Evolutionary conservation across 1,140 invertebrate species (phyloP).

Genomic region (Lepidotrigona ventralis): DNA sequence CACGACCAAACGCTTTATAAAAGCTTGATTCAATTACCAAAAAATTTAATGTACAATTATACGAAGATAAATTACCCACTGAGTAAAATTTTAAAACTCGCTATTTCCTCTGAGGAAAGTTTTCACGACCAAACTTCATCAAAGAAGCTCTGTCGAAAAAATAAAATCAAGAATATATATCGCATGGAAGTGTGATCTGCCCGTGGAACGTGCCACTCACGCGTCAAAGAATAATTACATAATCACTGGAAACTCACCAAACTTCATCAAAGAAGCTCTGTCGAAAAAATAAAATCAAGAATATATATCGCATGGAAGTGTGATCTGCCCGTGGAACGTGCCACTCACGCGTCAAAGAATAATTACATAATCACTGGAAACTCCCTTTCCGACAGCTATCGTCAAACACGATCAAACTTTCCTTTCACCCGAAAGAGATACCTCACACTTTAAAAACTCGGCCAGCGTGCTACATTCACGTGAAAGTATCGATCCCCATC

Average conservation of each 20-base stretch:
- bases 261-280: too few species aligned
- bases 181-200: too few species aligned
- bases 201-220: too few species aligned
- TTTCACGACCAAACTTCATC: too few species aligned
- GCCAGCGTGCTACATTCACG: neutral
- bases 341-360: neutral
- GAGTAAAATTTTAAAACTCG: too few species aligned
- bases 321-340: too few species aligned
- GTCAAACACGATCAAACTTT: neutral
- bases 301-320: neutral
- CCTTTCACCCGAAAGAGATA: neutral
- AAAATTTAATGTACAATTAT: neutral
- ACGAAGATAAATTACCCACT: too few species aligned
- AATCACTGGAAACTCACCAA: too few species aligned
- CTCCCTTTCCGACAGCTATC: neutral
- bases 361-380: neutral
- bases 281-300: neutral
- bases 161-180: neutral
- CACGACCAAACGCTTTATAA: too few species aligned
- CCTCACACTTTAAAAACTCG: neutral
- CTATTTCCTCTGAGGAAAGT: too few species aligned
- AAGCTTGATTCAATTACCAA: neutral
- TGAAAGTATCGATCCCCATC: neutral
- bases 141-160: too few species aligned
- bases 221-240: neutral